Conservation (phyloP, 2,888 invertebrate species). For the Anagyrus pseudococci region DNA sequence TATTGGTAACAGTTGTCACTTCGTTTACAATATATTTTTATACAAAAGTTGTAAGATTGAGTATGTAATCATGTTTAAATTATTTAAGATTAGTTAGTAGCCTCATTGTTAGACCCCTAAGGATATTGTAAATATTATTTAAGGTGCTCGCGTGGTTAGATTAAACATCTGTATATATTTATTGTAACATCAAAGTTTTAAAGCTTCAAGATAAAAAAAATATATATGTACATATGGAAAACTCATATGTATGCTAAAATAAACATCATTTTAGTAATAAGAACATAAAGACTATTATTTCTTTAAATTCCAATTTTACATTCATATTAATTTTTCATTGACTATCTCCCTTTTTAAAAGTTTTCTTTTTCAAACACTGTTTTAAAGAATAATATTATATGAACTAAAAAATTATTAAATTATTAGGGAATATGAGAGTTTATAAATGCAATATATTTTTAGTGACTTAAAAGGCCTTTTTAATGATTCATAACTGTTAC, state of each 20-base stretch:
- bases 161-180: conserved; percentile 38
- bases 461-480: conserved; percentile 24
- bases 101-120: conserved; percentile 33
- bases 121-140: conserved; percentile 29
- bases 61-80: too few relatives aligned
- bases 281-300: not conserved
- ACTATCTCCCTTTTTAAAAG: not conserved
- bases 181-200: conserved; percentile 27
- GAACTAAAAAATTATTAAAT: not conserved
- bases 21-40: too few relatives aligned
- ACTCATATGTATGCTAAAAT: conserved; percentile 16
- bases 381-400: too few relatives aligned
- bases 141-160: conserved; percentile 24
- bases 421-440: too few relatives aligned
- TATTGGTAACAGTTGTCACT: not conserved
- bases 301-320: not conserved
- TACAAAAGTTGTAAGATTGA: too few relatives aligned
- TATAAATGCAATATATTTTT: not conserved
- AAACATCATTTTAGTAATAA: not conserved
- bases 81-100: conserved; percentile 33
- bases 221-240: conserved; percentile 11
- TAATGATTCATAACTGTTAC: conserved; percentile 19
- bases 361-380: too few relatives aligned
- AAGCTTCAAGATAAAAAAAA: conserved; percentile 6
- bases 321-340: not conserved